Percentiles rank a stretch among this genome's conserved stretches.
phyloP scores from a whole-genome alignment of 2,113 vertebrate genomes.

The Struthio camelus region DNA sequence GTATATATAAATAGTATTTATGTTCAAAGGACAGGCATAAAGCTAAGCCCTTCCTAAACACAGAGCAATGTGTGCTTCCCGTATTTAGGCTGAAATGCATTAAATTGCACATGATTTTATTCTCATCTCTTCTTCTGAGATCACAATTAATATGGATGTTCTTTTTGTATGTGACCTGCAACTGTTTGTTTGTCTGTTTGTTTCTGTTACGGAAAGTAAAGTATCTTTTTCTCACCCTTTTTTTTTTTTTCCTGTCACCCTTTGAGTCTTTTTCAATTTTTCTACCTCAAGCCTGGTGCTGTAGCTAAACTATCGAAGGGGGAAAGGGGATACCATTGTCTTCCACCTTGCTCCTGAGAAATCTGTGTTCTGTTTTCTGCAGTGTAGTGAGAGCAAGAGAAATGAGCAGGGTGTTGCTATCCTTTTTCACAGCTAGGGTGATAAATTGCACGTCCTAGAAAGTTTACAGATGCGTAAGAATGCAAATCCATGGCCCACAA shows the following conservation, averaged over 20 bases:
- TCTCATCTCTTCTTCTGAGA: not conserved
- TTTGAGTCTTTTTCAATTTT: not conserved
- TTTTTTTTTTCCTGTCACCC: not conserved
- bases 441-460: not conserved
- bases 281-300: not conserved
- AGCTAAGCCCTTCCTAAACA: not conserved
- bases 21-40: not conserved
- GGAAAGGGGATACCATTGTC: not conserved
- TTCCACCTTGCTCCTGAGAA: not conserved
- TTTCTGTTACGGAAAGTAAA: not conserved
- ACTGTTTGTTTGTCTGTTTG: not conserved
- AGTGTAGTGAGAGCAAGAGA: not conserved
- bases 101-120: not conserved
- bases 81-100: not conserved
- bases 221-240: not conserved
- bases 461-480: not conserved
- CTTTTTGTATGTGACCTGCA: not conserved
- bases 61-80: not conserved
- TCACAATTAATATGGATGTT: not conserved
- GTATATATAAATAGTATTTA: not conserved
- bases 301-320: not conserved
- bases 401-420: not conserved
- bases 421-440: not conserved
- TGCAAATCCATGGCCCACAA: not conserved
- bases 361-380: not conserved